These are phyloP conservation scores for Cephalopachus bancanus DNA, from an alignment of 2,797 vertebrate genomes.

Conservation along the genomic window DNA sequence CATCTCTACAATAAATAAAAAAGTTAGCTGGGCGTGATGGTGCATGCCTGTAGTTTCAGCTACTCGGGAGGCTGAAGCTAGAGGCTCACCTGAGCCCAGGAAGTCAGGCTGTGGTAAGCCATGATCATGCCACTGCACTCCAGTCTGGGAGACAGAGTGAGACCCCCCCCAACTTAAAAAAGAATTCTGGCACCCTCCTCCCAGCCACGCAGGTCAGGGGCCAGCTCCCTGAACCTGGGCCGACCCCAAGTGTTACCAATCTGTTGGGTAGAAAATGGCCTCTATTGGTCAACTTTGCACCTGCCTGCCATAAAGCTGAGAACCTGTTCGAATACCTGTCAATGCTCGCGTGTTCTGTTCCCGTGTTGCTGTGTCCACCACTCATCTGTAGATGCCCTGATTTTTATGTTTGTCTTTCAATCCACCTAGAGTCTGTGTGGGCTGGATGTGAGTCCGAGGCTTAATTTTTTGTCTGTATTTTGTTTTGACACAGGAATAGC, in stretches of 20 bases:
- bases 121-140: no score
- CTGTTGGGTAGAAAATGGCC: no score
- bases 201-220: neutral
- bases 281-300: accelerated
- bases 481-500: neutral
- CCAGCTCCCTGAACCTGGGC: neutral
- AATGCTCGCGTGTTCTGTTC: no score
- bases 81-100: no score
- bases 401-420: neutral
- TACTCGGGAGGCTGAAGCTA: no score
- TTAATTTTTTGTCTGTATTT: neutral
- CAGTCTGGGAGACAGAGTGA: no score
- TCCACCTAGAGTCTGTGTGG: neutral
- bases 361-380: neutral
- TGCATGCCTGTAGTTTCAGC: no score
- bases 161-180: no score
- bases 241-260: accelerated
- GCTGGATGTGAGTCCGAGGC: neutral
- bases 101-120: no score
- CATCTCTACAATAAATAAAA: no score
- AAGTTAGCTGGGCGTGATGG: no score
- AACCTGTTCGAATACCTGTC: no score
- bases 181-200: neutral
- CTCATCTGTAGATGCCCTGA: neutral
- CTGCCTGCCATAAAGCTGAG: neutral